These are phyloP conservation scores for Hippopotamyrus pictus DNA, from an alignment of 2,797 vertebrate genomes.

Conservation along the genomic window DNA sequence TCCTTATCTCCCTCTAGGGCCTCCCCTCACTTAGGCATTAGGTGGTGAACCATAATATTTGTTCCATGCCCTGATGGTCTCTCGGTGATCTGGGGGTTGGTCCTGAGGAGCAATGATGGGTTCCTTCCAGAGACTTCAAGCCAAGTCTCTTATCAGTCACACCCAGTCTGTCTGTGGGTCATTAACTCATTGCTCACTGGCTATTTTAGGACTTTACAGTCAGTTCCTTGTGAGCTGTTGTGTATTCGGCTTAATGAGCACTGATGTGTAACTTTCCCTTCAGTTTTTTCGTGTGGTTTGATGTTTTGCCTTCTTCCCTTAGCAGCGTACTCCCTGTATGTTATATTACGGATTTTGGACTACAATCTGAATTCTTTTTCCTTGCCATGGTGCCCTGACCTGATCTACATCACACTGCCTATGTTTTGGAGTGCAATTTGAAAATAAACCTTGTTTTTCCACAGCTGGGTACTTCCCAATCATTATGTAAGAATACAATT, in stretches of 20 bases:
- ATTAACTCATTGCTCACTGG: not conserved
- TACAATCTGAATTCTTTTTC: not conserved
- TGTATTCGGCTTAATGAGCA: not conserved
- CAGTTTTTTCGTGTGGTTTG: not conserved
- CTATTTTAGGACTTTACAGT: not conserved
- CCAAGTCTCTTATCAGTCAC: not conserved
- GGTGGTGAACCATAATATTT: not conserved
- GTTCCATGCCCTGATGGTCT: not conserved
- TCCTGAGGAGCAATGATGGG: not conserved
- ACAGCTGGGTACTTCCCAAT: not conserved
- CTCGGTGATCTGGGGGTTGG: not conserved
- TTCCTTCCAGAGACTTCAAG: not conserved
- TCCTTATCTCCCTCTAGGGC: not conserved
- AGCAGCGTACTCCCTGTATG: not conserved
- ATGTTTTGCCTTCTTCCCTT: not conserved
- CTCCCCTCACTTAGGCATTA: not conserved
- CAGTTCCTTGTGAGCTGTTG: not conserved
- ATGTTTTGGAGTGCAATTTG: not conserved
- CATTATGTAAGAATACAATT: not conserved
- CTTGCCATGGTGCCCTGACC: not conserved
- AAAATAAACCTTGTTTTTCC: not conserved
- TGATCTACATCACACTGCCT: not conserved
- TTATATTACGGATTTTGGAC: not conserved
- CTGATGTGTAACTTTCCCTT: not conserved
- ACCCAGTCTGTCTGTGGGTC: not conserved